Percentiles rank a stretch among this genome's conserved stretches.
Conservation (phyloP, 2,888 invertebrate genomes). For the Eupithecia subfuscata region DNA sequence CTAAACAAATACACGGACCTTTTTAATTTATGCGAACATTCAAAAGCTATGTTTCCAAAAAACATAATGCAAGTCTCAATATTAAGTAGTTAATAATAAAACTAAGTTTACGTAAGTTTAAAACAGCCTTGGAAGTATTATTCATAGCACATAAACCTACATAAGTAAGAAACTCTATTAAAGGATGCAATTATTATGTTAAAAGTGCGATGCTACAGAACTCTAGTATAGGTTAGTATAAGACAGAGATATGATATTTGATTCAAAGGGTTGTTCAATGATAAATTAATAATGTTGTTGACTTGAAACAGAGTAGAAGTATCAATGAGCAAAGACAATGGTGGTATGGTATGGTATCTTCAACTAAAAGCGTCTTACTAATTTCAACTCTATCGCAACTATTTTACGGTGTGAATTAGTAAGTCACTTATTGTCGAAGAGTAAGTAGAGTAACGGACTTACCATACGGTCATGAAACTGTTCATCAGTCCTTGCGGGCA, state of each 20-base stretch:
- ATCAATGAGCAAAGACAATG: conserved; percentile 14
- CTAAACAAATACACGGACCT: neutral
- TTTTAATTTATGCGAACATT: conserved; percentile 3
- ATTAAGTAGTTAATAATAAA: neutral
- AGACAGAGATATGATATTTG: neutral
- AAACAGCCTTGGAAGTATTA: neutral
- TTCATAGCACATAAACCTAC: neutral
- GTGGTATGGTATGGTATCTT: conserved; percentile 17
- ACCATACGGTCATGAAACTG: conserved; percentile 95
- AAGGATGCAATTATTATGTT: neutral
- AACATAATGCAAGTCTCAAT: neutral
- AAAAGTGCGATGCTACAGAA: neutral
- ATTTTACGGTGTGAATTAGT: conserved; percentile 26
- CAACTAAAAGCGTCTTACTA: conserved; percentile 28
- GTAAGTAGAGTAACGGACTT: conserved; percentile 79
- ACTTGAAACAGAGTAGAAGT: conserved; percentile 6
- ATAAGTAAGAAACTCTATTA: neutral
- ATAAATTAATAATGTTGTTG: conserved; percentile 1
- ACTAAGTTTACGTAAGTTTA: neutral
- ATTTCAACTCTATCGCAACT: conserved; percentile 11
- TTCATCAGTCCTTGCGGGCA: conserved; percentile 94
- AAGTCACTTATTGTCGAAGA: conserved; percentile 27
- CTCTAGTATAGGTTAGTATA: neutral
- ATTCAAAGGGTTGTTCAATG: neutral
- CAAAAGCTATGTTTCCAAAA: neutral